A percentile compares a stretch with the other conserved stretches of the same genome.
Conservation (phyloP, 2,888 invertebrate genomes). For the Lithodes maja region DNA sequence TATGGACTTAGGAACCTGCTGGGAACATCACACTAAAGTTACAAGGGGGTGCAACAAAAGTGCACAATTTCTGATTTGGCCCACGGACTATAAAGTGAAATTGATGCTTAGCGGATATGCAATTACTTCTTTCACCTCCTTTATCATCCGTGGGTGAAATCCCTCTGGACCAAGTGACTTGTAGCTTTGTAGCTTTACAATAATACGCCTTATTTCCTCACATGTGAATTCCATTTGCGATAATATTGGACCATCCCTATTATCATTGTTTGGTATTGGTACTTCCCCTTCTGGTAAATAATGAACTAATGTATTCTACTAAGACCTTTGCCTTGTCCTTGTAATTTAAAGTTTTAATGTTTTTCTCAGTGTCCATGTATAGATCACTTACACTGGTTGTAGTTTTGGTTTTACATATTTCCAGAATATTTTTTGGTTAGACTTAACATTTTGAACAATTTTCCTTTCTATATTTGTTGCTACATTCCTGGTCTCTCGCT, state of each 20-base stretch:
- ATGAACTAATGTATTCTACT: constrained; percentile 4
- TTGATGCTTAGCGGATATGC: too few relatives aligned
- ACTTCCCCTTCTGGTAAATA: constrained; percentile 32
- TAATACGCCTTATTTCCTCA: neutral
- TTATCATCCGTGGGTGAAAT: too few relatives aligned
- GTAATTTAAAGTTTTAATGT: constrained; percentile 9
- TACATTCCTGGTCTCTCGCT: constrained; percentile 19
- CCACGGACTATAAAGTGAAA: too few relatives aligned
- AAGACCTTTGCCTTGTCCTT: constrained; percentile 24
- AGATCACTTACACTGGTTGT: constrained; percentile 8
- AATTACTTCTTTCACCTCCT: too few relatives aligned
- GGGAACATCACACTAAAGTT: too few relatives aligned
- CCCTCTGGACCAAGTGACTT: too few relatives aligned
- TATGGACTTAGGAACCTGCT: too few relatives aligned
- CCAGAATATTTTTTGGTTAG: constrained; percentile 42
- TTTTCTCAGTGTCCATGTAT: constrained; percentile 22
- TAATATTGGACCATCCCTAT: constrained; percentile 3
- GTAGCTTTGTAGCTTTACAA: constrained; percentile 17
- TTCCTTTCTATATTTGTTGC: constrained; percentile 10
- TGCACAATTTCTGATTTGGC: too few relatives aligned
- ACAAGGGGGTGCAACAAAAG: too few relatives aligned
- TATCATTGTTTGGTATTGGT: neutral
- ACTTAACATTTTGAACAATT: constrained; percentile 26
- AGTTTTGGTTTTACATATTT: constrained; percentile 36
- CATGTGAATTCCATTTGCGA: constrained; percentile 6